Evolutionary conservation across 2,888 invertebrate genomes (phyloP), one percentile per base, ranked within the genome.

Genomic region (Drosophila vallismaia): DNA sequence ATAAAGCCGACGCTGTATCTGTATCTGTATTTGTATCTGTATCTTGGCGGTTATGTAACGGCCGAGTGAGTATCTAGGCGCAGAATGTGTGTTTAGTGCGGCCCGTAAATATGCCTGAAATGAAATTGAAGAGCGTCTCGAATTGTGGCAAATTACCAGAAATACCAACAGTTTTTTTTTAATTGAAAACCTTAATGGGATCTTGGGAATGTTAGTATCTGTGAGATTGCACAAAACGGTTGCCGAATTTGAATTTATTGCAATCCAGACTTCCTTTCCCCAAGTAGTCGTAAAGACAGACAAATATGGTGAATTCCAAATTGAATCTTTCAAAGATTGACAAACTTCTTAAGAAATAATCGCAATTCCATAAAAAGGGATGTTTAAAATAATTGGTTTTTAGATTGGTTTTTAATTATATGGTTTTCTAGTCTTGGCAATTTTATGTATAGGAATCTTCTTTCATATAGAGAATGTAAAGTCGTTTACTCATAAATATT

Each of bases 251-350:
- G 67, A 24, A 38, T 10, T 29, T n/a, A 63, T 49, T 33, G 10
- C 38, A n/a, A 14, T 66, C 45, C 52, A 45, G 52, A 38, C 36
- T 52, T 45, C 67, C 44, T 36, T 42, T 40, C 24, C 29, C 24
- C 51, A 28, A 36, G 40, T 14, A 28, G 7, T 50, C 44, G 36
- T 51, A 44, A 36, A 66, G 63, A 26, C 38, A 1, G 14, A 79
- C 86, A 38, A 66, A 71, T 58, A 71, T 44, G 62, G 86, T 28
- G 12, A 64, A 68, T 60, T 51, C 68, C 69, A 68, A 59, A 46
- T 28, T 28, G 28, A 28, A 28, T 28, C 28, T 4, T 28, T 28
- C 6, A 5, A 5, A 6, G 28, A 28, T 28, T 28, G 3, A 36
- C 10, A 24, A 12, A 14, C 12, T 36, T 36, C 40, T 42, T 12